Evolutionary conservation across 2,888 invertebrate genomes (phyloP).

Genomic region (Bedellia somnulentella): DNA sequence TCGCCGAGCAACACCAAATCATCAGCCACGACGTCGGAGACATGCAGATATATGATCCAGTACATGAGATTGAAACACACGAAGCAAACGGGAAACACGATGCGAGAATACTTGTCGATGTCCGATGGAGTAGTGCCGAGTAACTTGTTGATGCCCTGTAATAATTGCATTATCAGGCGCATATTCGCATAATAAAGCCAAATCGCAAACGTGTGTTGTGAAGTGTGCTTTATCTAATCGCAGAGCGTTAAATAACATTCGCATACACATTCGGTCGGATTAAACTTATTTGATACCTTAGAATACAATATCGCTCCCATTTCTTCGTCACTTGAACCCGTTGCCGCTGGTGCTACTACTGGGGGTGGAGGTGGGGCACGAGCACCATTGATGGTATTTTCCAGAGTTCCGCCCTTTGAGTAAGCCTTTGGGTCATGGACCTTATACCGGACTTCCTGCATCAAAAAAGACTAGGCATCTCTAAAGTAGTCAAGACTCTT

Average conservation of each 20-base stretch:
- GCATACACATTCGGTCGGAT: too few species aligned
- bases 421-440: constrained; percentile 84
- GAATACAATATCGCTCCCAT: too few species aligned
- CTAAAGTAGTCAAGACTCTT: background rate
- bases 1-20: constrained; percentile 76
- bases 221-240: too few species aligned
- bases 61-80: constrained; percentile 98
- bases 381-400: constrained; percentile 78
- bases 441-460: constrained; percentile 87
- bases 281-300: too few species aligned
- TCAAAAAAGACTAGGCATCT: constrained; percentile 13
- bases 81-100: constrained; percentile 98
- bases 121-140: constrained; percentile 94
- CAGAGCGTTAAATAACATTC: too few species aligned
- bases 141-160: constrained; percentile 83
- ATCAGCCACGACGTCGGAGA: constrained; percentile 93
- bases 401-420: constrained; percentile 79
- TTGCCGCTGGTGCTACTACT: constrained; percentile 53
- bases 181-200: too few species aligned
- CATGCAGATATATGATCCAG: constrained; percentile 96
- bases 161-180: constrained; percentile 13
- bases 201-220: too few species aligned
- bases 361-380: constrained; percentile 55
- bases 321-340: too few species aligned
- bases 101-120: constrained; percentile 98